These are phyloP conservation scores for Dasyornis broadbenti DNA, from an alignment of 2,113 vertebrate species.

Conservation along the genomic window DNA sequence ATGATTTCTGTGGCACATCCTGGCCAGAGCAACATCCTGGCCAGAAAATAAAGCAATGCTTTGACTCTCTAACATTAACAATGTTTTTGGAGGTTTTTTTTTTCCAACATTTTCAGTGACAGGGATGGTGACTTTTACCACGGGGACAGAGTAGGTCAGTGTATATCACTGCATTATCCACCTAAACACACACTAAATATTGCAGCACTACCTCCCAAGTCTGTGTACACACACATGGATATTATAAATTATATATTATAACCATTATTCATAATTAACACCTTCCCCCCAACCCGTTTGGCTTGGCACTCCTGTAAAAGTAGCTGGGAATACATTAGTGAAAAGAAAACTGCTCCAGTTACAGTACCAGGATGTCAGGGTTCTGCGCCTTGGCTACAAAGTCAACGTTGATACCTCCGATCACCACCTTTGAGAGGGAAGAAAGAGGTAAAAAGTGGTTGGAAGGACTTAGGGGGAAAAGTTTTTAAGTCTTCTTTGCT, in stretches of 20 bases:
- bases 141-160: neutral
- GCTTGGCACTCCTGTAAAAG: neutral
- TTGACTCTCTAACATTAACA: no score
- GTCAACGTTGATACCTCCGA: constrained; percentile 88
- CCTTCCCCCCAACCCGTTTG: neutral
- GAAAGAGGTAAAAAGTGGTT: neutral
- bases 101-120: no score
- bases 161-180: neutral
- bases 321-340: neutral
- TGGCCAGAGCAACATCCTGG: no score
- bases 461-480: neutral
- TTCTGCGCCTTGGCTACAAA: constrained; percentile 83
- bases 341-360: neutral
- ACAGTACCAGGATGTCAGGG: constrained; percentile 72
- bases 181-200: neutral
- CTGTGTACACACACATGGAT: neutral
- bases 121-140: neutral
- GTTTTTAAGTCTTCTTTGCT: neutral
- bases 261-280: neutral
- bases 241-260: no score
- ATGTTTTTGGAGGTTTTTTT: no score
- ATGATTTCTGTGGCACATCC: no score
- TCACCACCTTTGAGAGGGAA: constrained; percentile 78
- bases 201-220: neutral
- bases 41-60: no score